A percentile compares a stretch with the other conserved stretches of the same genome.
Conservation (phyloP, 2,797 vertebrate species). For the Enteromius paludinosus region DNA sequence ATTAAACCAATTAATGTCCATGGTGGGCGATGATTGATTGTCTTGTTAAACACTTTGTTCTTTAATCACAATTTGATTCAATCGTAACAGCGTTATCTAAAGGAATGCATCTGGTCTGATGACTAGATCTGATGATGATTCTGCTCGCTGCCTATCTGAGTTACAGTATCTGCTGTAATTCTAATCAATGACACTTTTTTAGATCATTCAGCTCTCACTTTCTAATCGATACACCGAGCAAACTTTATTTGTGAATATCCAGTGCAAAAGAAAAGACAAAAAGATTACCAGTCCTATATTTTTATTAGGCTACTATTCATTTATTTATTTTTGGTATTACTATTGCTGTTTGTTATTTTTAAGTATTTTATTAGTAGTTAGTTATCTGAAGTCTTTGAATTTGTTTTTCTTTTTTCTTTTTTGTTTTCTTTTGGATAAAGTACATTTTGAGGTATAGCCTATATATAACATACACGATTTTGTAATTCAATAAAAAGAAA, state of each 20-base stretch:
- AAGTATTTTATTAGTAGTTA: not conserved
- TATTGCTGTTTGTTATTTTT: not conserved
- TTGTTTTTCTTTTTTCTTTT: too few species aligned
- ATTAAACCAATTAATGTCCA: not conserved
- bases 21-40: not conserved
- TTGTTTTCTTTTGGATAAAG: not conserved
- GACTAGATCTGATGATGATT: not conserved
- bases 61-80: conserved; percentile 4
- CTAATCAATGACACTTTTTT: conserved; percentile 1
- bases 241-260: not conserved
- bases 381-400: not conserved
- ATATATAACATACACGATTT: not conserved
- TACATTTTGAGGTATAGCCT: not conserved
- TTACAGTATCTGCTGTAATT: not conserved
- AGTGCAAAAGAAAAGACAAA: not conserved
- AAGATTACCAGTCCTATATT: not conserved
- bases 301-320: not conserved
- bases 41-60: conserved; percentile 16
- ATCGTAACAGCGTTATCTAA: conserved; percentile 20
- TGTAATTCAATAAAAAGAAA: not conserved
- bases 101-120: conserved; percentile 12
- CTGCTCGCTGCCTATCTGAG: not conserved
- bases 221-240: not conserved
- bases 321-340: not conserved
- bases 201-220: conserved; percentile 8